A percentile compares a stretch with the other conserved stretches of the same genome.
Evolutionary conservation across 1,140 invertebrate species (phyloP).

Genomic region (Trichonephila clavipes): DNA sequence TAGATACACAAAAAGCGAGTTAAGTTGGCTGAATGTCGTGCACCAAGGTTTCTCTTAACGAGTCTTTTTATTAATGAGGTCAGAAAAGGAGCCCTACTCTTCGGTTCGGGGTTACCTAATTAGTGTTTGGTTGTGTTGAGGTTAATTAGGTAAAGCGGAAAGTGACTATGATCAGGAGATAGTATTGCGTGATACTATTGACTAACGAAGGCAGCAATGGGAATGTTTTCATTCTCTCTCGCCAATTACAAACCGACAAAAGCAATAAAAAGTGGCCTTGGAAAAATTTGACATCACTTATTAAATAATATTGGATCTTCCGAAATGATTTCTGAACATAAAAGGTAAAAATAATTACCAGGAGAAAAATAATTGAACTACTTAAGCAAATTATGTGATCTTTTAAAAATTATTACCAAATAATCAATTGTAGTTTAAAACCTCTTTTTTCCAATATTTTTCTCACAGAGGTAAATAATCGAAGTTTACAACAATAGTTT

Average conservation of each 20-base stretch:
- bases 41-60: not conserved
- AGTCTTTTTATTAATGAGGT: not conserved
- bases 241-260: not conserved
- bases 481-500: no score
- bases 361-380: no score
- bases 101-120: not conserved
- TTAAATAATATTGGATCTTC: not conserved
- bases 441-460: no score
- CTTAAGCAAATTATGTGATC: no score
- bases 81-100: not conserved
- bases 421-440: no score
- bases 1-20: not conserved
- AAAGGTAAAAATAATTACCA: not conserved
- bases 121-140: slow-evolving; percentile 30
- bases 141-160: slow-evolving; percentile 40
- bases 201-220: not conserved
- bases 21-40: slow-evolving; percentile 1
- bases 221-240: not conserved
- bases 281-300: not conserved
- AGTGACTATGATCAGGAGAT: slow-evolving; percentile 3
- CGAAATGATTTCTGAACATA: not conserved
- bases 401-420: no score
- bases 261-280: not conserved
- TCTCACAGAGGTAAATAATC: no score
- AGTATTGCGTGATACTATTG: not conserved